These are phyloP conservation scores for Sceliomorpha sp. DNA, from an alignment of 2,888 invertebrate genomes.

Conservation along the genomic window DNA sequence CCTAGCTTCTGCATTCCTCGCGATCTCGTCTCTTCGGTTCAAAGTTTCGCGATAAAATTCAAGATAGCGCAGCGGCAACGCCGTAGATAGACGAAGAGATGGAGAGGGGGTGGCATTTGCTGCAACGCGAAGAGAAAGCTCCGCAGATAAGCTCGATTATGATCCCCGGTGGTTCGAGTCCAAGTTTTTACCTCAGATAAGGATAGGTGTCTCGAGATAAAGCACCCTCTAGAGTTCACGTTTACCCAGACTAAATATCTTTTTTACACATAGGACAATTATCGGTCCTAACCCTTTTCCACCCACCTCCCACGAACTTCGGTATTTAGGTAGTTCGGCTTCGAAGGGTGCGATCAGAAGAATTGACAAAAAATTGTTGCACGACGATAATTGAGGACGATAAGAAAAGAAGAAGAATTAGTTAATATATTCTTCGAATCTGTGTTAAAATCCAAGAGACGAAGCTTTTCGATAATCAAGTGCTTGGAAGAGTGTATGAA, in stretches of 20 bases:
- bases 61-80: constrained; percentile 27
- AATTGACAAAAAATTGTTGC: too few relatives aligned
- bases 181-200: constrained; percentile 78
- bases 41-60: constrained; percentile 58
- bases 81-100: constrained; percentile 16
- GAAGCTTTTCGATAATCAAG: constrained; percentile 15
- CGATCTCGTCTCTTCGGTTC: constrained; percentile 24
- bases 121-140: constrained; percentile 51
- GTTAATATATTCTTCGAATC: too few relatives aligned
- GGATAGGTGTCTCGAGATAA: constrained; percentile 56
- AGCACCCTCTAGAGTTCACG: constrained; percentile 12
- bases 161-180: constrained; percentile 77
- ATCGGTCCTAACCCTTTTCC: too few relatives aligned
- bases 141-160: constrained; percentile 73
- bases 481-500: constrained; percentile 4
- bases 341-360: too few relatives aligned
- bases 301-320: too few relatives aligned
- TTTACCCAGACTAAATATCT: too few relatives aligned
- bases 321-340: too few relatives aligned
- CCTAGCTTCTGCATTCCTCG: constrained; percentile 16
- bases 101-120: constrained; percentile 55
- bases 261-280: too few relatives aligned
- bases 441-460: too few relatives aligned
- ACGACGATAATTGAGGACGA: too few relatives aligned
- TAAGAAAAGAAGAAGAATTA: too few relatives aligned